These are phyloP conservation scores for Entelurus aequoreus DNA, from an alignment of 2,113 vertebrate species.

Conservation along the genomic window DNA sequence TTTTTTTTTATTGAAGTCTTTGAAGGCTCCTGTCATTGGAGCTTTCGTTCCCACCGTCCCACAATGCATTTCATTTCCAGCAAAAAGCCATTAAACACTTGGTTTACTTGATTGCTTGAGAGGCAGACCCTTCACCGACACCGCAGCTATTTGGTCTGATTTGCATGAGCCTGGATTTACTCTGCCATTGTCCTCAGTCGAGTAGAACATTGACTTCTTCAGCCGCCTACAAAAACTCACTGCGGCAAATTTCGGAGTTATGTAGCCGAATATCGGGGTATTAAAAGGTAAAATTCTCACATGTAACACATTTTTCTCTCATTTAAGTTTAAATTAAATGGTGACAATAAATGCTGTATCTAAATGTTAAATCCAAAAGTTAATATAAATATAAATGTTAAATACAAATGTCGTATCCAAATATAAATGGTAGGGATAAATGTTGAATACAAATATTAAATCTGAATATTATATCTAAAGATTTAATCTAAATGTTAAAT, in stretches of 20 bases:
- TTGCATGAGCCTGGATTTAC: constrained; percentile 46
- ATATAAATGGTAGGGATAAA: too few relatives aligned
- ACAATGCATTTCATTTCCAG: neutral
- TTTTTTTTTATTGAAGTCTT: constrained; percentile 4
- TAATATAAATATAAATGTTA: too few relatives aligned
- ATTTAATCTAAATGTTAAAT: too few relatives aligned
- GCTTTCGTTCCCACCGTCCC: constrained; percentile 17
- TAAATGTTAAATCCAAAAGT: too few relatives aligned
- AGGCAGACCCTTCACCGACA: constrained; percentile 40
- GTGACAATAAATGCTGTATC: too few relatives aligned
- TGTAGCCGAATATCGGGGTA: constrained; percentile 8
- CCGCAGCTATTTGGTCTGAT: constrained; percentile 54
- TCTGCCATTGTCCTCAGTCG: constrained; percentile 46
- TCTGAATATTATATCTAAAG: too few relatives aligned
- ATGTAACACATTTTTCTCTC: too few relatives aligned
- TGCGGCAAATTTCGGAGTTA: constrained; percentile 19
- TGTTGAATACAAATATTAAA: too few relatives aligned
- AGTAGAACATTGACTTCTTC: constrained; percentile 50
- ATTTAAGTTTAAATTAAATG: too few relatives aligned
- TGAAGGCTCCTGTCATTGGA: neutral
- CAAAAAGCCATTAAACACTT: constrained; percentile 47
- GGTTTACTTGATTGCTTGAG: constrained; percentile 48
- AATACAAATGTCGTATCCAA: too few relatives aligned
- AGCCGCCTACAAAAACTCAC: constrained; percentile 37
- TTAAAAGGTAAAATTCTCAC: too few relatives aligned